These are phyloP conservation scores for Drosophila hamatofila DNA, from an alignment of 2,888 invertebrate genomes.

Conservation along the genomic window DNA sequence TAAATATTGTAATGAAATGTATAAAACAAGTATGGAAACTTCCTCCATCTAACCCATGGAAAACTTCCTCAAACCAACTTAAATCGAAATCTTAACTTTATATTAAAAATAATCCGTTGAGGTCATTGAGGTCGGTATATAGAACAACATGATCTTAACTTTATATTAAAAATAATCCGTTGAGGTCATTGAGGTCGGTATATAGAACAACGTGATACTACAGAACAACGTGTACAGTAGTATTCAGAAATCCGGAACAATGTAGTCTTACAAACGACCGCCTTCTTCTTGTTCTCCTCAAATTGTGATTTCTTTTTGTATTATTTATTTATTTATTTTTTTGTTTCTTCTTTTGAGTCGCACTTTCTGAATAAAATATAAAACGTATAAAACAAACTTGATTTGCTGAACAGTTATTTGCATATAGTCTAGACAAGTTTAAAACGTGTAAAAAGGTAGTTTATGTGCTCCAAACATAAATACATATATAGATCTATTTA, in stretches of 20 bases:
- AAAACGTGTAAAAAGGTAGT: not conserved
- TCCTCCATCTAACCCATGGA: too few relatives aligned
- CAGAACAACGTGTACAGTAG: too few relatives aligned
- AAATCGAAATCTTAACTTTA: not conserved
- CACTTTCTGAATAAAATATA: not conserved
- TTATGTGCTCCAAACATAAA: too few relatives aligned
- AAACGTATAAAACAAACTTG: constrained; percentile 10
- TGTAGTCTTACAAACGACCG: too few relatives aligned
- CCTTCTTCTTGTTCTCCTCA: constrained; percentile 3
- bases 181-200: not conserved
- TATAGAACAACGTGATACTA: not conserved
- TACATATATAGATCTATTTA: too few relatives aligned
- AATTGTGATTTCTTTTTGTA: not conserved
- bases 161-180: too few relatives aligned
- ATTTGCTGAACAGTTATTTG: constrained; percentile 1
- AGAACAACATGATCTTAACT: not conserved
- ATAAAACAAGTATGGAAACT: too few relatives aligned
- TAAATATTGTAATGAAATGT: not conserved
- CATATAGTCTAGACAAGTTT: not conserved
- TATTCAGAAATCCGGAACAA: too few relatives aligned
- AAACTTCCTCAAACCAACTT: too few relatives aligned
- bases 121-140: not conserved
- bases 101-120: too few relatives aligned
- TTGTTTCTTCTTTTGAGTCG: not conserved
- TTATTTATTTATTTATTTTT: not conserved